Evolutionary conservation across 2,888 invertebrate genomes (phyloP).

Genomic region (Cheilosia pagana): DNA sequence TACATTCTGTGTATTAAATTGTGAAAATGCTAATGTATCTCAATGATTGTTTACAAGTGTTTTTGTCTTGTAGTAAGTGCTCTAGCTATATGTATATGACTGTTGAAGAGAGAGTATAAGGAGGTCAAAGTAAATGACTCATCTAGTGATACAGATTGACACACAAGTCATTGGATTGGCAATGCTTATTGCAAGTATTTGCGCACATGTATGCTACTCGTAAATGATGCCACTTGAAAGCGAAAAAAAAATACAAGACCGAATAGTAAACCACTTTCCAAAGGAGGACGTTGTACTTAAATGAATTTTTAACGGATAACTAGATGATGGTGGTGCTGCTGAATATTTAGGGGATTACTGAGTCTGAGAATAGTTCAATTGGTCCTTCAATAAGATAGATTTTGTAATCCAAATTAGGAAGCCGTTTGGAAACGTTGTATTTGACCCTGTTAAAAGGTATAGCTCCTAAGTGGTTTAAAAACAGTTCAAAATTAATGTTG

Average conservation of each 20-base stretch:
- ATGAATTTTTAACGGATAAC: neutral
- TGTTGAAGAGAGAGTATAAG: slow-evolving; percentile 37
- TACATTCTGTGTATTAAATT: slow-evolving; percentile 12
- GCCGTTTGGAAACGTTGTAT: no score
- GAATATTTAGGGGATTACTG: no score
- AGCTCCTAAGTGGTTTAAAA: no score
- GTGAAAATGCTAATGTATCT: slow-evolving; percentile 58
- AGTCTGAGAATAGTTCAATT: no score
- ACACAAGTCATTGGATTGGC: slow-evolving; percentile 29
- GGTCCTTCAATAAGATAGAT: no score
- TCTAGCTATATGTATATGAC: neutral
- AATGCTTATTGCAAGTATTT: slow-evolving; percentile 42
- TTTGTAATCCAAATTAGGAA: no score
- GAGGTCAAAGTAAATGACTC: slow-evolving; percentile 55
- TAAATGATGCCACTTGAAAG: slow-evolving; percentile 28
- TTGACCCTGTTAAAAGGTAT: no score
- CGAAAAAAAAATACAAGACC: neutral
- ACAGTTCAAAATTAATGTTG: no score
- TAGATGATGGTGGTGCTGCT: no score
- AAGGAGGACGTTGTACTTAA: slow-evolving; percentile 36
- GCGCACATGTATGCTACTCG: slow-evolving; percentile 41
- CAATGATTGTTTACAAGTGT: slow-evolving; percentile 39
- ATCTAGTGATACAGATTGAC: slow-evolving; percentile 50
- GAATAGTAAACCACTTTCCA: slow-evolving; percentile 46
- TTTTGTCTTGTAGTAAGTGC: slow-evolving; percentile 9